phyloP scores from a whole-genome alignment of 2,888 invertebrate genomes.

The Leuctra nigra region DNA sequence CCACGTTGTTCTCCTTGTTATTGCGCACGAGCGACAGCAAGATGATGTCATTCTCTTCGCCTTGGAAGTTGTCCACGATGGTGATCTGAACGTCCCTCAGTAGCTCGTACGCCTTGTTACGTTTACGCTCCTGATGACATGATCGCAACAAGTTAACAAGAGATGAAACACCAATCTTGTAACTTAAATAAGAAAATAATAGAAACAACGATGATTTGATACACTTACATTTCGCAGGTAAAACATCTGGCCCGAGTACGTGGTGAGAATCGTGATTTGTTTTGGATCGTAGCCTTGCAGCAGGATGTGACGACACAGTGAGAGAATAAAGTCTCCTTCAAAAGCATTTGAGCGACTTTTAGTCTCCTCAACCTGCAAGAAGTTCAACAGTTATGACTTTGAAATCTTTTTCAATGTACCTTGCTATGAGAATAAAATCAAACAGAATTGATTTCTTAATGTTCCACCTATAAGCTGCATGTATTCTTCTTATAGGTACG shows the following conservation, averaged over 20 bases:
- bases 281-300: conserved; percentile 50
- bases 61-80: conserved; percentile 74
- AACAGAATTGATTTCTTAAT: no score
- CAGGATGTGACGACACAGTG: conserved; percentile 54
- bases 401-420: no score
- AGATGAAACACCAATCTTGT: no score
- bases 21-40: conserved; percentile 73
- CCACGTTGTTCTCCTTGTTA: conserved; percentile 58
- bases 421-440: no score
- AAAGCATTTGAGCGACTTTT: conserved; percentile 54
- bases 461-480: no score
- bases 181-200: no score
- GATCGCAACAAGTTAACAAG: no score
- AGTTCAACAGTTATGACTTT: no score
- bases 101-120: no score
- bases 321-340: conserved; percentile 58
- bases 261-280: conserved; percentile 66
- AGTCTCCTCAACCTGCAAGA: conserved; percentile 41
- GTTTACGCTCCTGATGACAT: no score
- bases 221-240: conserved; percentile 45
- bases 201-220: no score
- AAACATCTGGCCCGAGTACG: conserved; percentile 64
- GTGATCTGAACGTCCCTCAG: conserved; percentile 56
- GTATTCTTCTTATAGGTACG: no score
- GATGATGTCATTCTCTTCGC: conserved; percentile 72